A percentile compares a stretch with the other conserved stretches of the same genome.
phyloP scores from a whole-genome alignment of 2,797 vertebrate species.

The Macrochelys suwanniensis region DNA sequence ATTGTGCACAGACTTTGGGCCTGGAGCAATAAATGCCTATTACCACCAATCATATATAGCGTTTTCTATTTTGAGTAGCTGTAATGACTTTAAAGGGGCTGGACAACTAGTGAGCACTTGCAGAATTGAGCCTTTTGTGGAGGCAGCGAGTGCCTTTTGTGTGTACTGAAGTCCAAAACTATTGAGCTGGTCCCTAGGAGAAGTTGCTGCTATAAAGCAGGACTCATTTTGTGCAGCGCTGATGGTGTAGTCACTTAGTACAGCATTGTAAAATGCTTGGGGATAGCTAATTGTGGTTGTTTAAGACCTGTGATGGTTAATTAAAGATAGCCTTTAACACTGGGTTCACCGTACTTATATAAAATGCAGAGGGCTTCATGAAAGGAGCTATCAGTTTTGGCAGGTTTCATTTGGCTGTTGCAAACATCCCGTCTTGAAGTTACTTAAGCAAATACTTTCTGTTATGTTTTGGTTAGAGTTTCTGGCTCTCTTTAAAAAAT shows the following conservation, averaged over 20 bases:
- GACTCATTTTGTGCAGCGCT: neutral
- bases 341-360: neutral
- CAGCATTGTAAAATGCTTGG: neutral
- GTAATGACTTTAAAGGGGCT: neutral
- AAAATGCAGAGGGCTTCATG: neutral
- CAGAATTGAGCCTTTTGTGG: neutral
- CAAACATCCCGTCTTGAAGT: neutral
- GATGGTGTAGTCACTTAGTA: neutral
- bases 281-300: neutral
- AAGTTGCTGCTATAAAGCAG: neutral
- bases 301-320: too few relatives aligned
- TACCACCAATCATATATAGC: neutral
- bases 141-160: neutral
- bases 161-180: neutral
- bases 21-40: neutral
- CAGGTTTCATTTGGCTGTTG: accelerated
- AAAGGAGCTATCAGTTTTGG: neutral
- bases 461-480: neutral
- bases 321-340: neutral
- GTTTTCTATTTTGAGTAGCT: neutral
- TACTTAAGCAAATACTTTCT: neutral
- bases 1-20: neutral
- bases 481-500: neutral
- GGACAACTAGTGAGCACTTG: neutral
- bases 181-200: neutral